These are phyloP conservation scores for Neosilurus hyrtlii DNA, from an alignment of 2,797 vertebrate genomes.

Conservation along the genomic window DNA sequence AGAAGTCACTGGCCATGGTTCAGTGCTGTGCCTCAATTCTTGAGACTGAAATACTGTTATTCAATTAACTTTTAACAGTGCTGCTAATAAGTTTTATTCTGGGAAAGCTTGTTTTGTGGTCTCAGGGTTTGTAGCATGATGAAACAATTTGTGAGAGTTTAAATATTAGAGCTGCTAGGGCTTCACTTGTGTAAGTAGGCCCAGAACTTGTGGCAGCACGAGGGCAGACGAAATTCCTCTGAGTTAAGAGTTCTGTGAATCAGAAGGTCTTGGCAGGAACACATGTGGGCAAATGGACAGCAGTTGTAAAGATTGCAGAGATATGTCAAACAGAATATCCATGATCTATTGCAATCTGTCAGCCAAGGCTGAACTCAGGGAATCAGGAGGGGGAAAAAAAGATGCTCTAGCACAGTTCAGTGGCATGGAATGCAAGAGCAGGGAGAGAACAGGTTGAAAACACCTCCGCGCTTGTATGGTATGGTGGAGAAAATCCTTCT, in stretches of 20 bases:
- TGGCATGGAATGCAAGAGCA: slow-evolving; percentile 54
- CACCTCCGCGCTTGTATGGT: slow-evolving; percentile 28
- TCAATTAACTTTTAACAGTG: slow-evolving; percentile 49
- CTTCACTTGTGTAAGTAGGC: slow-evolving; percentile 60
- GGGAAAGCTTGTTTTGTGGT: slow-evolving; percentile 45
- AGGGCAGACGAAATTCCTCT: slow-evolving; percentile 71
- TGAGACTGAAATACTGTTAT: slow-evolving; percentile 45
- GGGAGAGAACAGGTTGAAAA: slow-evolving; percentile 42
- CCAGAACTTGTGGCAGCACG: slow-evolving; percentile 62
- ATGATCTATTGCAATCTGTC: slow-evolving; percentile 74
- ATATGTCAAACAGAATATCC: slow-evolving; percentile 76
- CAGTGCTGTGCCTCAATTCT: slow-evolving; percentile 34
- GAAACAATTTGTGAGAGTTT: slow-evolving; percentile 37
- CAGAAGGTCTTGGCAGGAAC: slow-evolving; percentile 70
- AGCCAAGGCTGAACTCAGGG: slow-evolving; percentile 57
- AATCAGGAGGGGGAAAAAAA: slow-evolving; percentile 54
- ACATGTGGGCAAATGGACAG: slow-evolving; percentile 73
- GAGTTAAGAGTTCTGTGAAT: slow-evolving; percentile 71
- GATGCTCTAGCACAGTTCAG: slow-evolving; percentile 48
- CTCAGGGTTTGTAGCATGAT: slow-evolving; percentile 32
- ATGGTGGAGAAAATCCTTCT: slow-evolving; percentile 21
- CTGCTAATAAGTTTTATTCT: slow-evolving; percentile 45
- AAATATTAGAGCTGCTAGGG: slow-evolving; percentile 36
- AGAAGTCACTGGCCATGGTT: slow-evolving; percentile 46
- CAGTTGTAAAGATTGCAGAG: slow-evolving; percentile 73